Base-by-base conservation (phyloP, 2,113 vertebrate species). In the Centropus unirufus region DNA sequence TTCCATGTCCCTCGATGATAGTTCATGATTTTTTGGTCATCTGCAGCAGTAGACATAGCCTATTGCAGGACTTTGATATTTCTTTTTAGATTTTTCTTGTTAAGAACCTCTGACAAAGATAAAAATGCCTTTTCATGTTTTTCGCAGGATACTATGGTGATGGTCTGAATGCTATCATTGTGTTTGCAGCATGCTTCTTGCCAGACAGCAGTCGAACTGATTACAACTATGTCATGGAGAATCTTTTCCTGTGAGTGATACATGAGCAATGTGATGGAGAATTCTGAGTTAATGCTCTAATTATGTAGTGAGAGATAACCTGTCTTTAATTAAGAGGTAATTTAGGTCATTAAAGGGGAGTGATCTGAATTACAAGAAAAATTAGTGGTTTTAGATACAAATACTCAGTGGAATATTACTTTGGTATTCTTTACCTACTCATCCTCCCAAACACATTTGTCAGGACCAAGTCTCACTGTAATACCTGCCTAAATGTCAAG, bases 211-310 rank as follows among this genome's bases (percentile, higher is more conserved):
- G 98, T 98, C 98, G 98, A 94, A 97, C 98, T 32, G 99, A 99
- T 97, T 99, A 99, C 98, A 98, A 98, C 90, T 99, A 99, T 97
- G 98, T 99, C 84, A 99, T 99, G 99, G 99, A 99, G 98, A 99
- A 99, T 93, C 99, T 99, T 97, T 99, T 99, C 93, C 97, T 99
- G 99, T 99, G 96, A 99, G 99, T 99, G 95, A 91, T 95, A 75
- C 13, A 59, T 94, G 83, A 55, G 61, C 90, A 89, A 21, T 87
- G 42, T 87, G 52, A 58, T 68, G 92, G 42, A 83, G 74, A 83
- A 62, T 89, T 96, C 92, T 74, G 69, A 90, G 81, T 95, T 94
- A 70, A 75, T 77, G 52, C 52, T 91, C 64, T 59, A 93, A 86
- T 87, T 87, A 46, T 58, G 30, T 62, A 78, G 44, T 77, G 58